Base-by-base conservation (phyloP, 2,888 invertebrate species). In the Ashinkailepas kermadecensis region DNA sequence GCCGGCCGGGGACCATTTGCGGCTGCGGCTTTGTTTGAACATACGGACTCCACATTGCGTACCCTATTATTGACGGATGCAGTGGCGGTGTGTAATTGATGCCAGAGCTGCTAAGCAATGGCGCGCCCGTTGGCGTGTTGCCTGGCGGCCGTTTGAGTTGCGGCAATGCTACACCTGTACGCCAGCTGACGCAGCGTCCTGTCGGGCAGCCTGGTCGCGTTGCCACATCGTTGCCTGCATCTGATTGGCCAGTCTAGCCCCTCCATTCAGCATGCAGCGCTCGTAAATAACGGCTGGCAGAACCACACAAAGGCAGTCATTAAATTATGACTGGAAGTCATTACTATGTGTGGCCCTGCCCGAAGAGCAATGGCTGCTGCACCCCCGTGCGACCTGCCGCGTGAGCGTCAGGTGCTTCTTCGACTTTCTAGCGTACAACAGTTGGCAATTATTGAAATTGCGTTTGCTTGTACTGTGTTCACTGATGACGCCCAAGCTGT, bases 251-350 rank as follows among this genome's bases (percentile, higher is more conserved):
- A 21, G 54, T 56, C 58, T 54, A 21, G 11, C 81, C 64, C 67
- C 57, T 81, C 62, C 81, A 56, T 81, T 70, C 57, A 81, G 67
- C 59, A 81, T 81, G 57, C 81, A 81, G 23, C 25, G 67, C 58
- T 54, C 58, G 58, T 74, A 56, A 74, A 54, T 56, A 15, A 18
- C 54, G 56, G 74, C 74, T 56, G 74, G 74, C 74, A 74, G 74
- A 74, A 56, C 21, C 74, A 56, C 74, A 74, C 74, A 74, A 74
- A 74, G 74, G 74, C 74, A 56, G 74, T 21, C 74, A 74, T 74
- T 74, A 74, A 74, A 74, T 74, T 74, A 74, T 74, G 74, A 74
- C 74, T 74, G 74, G 56, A 74, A 74, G 74, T 21, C 74, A 74
- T 74, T 74, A 74, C 74, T 13, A 56, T 15, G 54, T 56, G 74